phyloP scores from a whole-genome alignment of 2,113 vertebrate species.

The Xiphorhynchus elegans region DNA sequence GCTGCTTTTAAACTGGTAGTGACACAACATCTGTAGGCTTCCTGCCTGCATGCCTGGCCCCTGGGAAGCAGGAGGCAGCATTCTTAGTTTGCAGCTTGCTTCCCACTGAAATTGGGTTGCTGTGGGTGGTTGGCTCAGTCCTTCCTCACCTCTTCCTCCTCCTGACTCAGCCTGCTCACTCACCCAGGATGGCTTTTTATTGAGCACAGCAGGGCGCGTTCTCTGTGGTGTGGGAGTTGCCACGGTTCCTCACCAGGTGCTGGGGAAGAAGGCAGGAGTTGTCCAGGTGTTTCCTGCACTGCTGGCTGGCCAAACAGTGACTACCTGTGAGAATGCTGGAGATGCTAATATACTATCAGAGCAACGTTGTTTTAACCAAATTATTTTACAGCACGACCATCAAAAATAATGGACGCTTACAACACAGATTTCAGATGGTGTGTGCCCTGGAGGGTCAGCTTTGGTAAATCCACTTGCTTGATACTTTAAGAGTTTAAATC shows the following conservation, averaged over 20 bases:
- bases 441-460: not conserved
- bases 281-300: not conserved
- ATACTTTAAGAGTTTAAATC: not conserved
- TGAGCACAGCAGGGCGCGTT: fast-evolving
- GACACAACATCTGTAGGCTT: not conserved
- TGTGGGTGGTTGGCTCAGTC: fast-evolving
- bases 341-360: not conserved
- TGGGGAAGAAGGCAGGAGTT: not conserved
- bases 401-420: fast-evolving
- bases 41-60: fast-evolving
- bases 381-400: not conserved
- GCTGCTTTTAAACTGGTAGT: not conserved
- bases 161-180: fast-evolving
- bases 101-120: fast-evolving
- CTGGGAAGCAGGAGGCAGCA: not conserved
- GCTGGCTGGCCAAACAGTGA: not conserved
- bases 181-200: not conserved
- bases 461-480: not conserved
- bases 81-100: not conserved
- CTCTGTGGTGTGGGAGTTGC: fast-evolving
- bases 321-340: not conserved
- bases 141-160: not conserved
- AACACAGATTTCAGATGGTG: not conserved
- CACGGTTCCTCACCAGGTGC: not conserved
- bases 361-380: not conserved